Percentiles rank a stretch among this genome's conserved stretches.
phyloP scores from a whole-genome alignment of 2,113 vertebrate genomes.

The Apus apus region DNA sequence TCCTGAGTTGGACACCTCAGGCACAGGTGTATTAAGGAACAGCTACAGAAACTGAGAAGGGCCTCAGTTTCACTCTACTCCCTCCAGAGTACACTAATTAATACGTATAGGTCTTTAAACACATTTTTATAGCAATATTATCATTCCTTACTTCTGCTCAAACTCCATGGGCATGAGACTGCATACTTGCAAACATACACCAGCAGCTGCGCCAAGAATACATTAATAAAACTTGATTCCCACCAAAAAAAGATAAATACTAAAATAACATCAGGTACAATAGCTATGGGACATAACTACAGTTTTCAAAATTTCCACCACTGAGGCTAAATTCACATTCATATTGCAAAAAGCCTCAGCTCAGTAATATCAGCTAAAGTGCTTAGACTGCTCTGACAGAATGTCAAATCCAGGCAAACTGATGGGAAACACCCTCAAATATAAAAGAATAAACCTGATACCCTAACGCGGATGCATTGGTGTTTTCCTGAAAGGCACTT shows the following conservation, averaged over 20 bases:
- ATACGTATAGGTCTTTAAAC: neutral
- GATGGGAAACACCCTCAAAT: neutral
- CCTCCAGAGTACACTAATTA: neutral
- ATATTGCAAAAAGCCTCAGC: neutral
- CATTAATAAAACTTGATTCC: neutral
- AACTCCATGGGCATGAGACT: neutral
- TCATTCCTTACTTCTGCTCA: neutral
- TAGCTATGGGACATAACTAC: neutral
- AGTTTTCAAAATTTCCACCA: neutral
- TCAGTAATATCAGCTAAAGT: neutral
- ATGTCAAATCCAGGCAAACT: neutral
- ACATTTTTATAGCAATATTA: neutral
- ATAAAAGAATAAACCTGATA: neutral
- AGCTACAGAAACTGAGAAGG: neutral
- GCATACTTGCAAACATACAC: neutral
- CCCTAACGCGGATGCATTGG: neutral
- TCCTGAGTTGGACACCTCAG: neutral
- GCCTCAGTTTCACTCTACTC: neutral
- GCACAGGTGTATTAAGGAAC: neutral
- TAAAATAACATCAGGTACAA: neutral
- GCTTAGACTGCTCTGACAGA: neutral
- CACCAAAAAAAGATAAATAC: neutral
- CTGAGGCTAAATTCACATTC: neutral
- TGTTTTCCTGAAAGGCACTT: neutral
- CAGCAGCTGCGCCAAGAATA: neutral